Base-by-base conservation (phyloP, 2,113 vertebrate species). In the Chelonoidis abingdonii region DNA sequence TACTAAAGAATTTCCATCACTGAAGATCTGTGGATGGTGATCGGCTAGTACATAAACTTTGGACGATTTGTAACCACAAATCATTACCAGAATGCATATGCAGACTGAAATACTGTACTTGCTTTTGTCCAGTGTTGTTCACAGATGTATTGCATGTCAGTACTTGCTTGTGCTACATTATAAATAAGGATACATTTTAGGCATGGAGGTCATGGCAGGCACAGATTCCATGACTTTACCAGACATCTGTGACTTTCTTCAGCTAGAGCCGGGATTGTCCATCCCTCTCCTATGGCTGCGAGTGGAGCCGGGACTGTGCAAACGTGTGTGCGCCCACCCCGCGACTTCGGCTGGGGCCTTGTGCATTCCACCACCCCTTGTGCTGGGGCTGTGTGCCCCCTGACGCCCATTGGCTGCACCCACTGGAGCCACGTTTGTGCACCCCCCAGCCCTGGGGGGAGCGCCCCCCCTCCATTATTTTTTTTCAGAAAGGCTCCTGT, bases 391-490 rank as follows among this genome's bases (percentile, higher is more conserved):
- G 24, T 57, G 54, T 53, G 17, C 19, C 17, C 17, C 52, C 17
- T 17, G 2, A 2, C 52, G 16, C 52, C 17, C 17, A 52, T 2
- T 52, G 52, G 52, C 52, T 52, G 52, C 21, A 5, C 21, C 22
- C 22, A 24, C 54, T 56, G 54, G 21, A 56, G 54, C 22, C 54
- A 24, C 8, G 54, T 21, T 24, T 56, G 54, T 24, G 54, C 7
- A 0, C 54, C 21, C 21, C 54, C 4, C 9, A 52, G 50, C 50
- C 50, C 50, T 50, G 13, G 3, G 4, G 50, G 50, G 50, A 50
- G 50, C 19, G 8, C 44, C 44, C 14, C 22, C 54, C 54, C 54
- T 3, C 4, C 1, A 1, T 19, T 8, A 17, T 21, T 21, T 3
- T 56, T 21, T 24, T 56, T 56, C 25, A 56, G 22, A 54, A 22